Evolutionary conservation across 2,888 invertebrate genomes (phyloP), one percentile per base, ranked within the genome.

Genomic region (Caenorhabditis uteleia): DNA sequence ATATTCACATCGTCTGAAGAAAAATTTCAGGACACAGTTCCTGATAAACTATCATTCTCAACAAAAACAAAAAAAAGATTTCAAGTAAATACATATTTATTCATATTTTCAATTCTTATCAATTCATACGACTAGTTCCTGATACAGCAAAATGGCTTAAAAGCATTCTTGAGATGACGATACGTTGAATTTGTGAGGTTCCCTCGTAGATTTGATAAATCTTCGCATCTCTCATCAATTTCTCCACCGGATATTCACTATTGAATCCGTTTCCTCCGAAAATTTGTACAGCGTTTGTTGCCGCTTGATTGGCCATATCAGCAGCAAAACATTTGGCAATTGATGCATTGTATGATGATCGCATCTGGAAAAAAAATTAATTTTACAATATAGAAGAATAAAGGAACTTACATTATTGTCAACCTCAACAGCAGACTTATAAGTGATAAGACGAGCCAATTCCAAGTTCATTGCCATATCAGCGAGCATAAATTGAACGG

Each of bases 151-250:
- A 68, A 40, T 60, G 53, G 42, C 59, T 61, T 42, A 84, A 66
- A 46, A 83, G 58, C 57, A 86, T 86, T 48, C 87, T 74, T 0
- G 93, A 91, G 80, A 98, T 92, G 77, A 98, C 94, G 38, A 95
- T 84, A 68, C 94, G 88, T 85, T 98, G 97, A 83, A 98, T 95
- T 86, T 98, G 75, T 25, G 69, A 69, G n/a, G 75, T 75, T 59
- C 97, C 97, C 85, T 97, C 97, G 82, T 97, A 98, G 80, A 98
- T 98, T 86, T 95, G 94, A 85, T 90, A 95, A 80, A 98, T 97
- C 85, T 98, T 98, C n/a, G 97, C 97, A 85, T 98, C 97, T 53
- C 97, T 88, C 95, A 97, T 97, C 51, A 98, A 87, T 83, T 98
- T 98, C 85, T 98, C 97, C 0, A 95, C 97, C 0, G 97, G 97